Evolutionary conservation across 2,113 vertebrate genomes (phyloP).

Genomic region (Enhydra lutris): DNA sequence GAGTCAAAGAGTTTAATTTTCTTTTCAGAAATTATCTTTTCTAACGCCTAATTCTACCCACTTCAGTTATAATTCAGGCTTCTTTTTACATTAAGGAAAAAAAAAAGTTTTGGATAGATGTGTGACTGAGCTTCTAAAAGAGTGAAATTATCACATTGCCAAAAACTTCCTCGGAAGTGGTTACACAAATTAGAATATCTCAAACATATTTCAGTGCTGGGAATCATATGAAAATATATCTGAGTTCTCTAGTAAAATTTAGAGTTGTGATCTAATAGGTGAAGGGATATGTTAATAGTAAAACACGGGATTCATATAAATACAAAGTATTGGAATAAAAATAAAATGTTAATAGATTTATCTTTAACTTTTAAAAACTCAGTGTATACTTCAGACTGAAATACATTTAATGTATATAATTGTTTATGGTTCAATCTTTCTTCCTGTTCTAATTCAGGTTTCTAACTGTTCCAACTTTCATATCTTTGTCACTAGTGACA

Average conservation of each 20-base stretch:
- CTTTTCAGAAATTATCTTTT: not conserved
- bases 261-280: not conserved
- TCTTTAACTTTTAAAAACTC: not conserved
- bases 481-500: not conserved
- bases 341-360: not conserved
- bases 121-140: slow-evolving; percentile 10
- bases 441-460: not conserved
- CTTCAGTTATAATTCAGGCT: not conserved
- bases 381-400: not conserved
- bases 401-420: not conserved
- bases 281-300: not conserved
- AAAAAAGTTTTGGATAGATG: not conserved
- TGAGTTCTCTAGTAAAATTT: not conserved
- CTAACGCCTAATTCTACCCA: not conserved
- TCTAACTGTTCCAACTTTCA: not conserved
- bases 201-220: not conserved
- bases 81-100: not conserved
- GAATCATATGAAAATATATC: not conserved
- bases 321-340: not conserved
- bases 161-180: not conserved
- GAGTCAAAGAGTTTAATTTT: not conserved
- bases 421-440: not conserved
- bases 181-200: not conserved
- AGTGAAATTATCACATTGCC: not conserved
- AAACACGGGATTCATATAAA: not conserved